Evolutionary conservation across 2,113 vertebrate species (phyloP).

Genomic region (Eidolon helvum): DNA sequence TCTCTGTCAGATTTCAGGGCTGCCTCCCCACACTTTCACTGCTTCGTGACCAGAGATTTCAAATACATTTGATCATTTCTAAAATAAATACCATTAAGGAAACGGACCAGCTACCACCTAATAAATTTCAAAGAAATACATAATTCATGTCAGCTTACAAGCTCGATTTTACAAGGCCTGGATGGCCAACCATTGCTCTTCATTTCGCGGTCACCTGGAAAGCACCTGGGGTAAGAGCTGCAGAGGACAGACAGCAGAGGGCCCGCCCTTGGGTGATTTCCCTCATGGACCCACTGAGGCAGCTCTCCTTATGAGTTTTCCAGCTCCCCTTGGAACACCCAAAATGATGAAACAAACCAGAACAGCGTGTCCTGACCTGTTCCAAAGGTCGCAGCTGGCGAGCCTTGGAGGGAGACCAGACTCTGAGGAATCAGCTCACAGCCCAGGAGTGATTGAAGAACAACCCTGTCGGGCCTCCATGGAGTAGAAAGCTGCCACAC

Average conservation of each 20-base stretch:
- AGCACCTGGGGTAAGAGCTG: neutral
- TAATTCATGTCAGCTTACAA: neutral
- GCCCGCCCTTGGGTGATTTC: neutral
- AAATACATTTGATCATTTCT: neutral
- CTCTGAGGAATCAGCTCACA: neutral
- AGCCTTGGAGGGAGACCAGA: neutral
- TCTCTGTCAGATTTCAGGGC: neutral
- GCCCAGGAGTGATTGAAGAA: neutral
- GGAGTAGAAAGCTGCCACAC: neutral
- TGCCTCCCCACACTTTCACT: neutral
- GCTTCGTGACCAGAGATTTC: neutral
- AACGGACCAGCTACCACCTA: neutral
- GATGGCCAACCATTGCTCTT: rapidly evolving
- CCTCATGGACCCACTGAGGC: neutral
- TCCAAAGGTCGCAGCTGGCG: neutral
- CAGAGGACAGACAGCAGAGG: neutral
- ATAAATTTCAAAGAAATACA: neutral
- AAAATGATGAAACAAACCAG: neutral
- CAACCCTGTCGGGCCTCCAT: neutral
- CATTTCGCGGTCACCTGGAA: neutral
- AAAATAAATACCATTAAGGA: neutral
- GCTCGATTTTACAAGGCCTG: neutral
- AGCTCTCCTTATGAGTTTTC: neutral
- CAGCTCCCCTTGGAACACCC: neutral
- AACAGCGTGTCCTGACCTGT: neutral